These are phyloP conservation scores for Saccostrea cuccullata DNA, from an alignment of 1,140 invertebrate genomes.

Conservation along the genomic window DNA sequence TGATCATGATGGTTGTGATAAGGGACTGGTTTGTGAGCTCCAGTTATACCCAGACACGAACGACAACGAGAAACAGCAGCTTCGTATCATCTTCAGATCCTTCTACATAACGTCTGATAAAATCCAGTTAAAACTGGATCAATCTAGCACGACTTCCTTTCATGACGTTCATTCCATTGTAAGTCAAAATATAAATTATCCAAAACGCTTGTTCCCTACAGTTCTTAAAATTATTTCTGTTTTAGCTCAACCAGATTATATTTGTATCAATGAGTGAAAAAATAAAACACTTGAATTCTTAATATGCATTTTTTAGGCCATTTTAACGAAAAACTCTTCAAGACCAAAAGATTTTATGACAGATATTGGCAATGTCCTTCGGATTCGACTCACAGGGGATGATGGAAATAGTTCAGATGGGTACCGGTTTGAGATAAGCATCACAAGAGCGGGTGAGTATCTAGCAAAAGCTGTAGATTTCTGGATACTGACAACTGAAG, in stretches of 20 bases:
- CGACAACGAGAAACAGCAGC: not conserved
- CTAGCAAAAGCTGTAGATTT: no score
- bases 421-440: not conserved
- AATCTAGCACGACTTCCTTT: not conserved
- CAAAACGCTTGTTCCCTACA: not conserved
- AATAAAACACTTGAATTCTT: no score
- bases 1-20: not conserved
- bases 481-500: no score
- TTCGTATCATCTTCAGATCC: not conserved
- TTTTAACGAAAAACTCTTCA: not conserved
- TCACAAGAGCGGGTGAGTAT: not conserved
- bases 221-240: no score
- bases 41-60: not conserved
- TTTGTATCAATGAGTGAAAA: no score
- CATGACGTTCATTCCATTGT: not conserved
- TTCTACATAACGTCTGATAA: not conserved
- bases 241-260: no score
- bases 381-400: not conserved
- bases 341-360: not conserved
- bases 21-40: not conserved
- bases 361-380: not conserved
- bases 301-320: not conserved
- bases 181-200: not conserved
- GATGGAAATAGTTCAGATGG: not conserved
- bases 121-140: not conserved